These are phyloP conservation scores for Boloria selene DNA, from an alignment of 2,888 invertebrate genomes.

Conservation along the genomic window DNA sequence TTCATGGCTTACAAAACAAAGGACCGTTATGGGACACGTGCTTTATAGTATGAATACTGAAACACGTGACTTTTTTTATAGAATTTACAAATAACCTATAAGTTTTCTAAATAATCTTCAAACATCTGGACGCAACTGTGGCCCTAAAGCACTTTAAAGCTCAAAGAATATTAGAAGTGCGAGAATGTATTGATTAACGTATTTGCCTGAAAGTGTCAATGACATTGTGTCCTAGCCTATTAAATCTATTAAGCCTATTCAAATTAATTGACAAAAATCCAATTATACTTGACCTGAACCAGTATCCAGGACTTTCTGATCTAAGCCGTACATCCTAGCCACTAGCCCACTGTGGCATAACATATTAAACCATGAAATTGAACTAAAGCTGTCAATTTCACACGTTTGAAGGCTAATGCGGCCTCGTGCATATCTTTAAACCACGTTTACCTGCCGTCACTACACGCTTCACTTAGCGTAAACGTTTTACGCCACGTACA, in stretches of 20 bases:
- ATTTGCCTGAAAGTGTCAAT: too few relatives aligned
- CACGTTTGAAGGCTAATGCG: slow-evolving; percentile 4
- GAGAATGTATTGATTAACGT: too few relatives aligned
- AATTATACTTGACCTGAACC: too few relatives aligned
- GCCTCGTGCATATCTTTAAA: not conserved
- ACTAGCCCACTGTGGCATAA: not conserved
- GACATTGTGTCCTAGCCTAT: too few relatives aligned
- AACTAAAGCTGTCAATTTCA: slow-evolving; percentile 2
- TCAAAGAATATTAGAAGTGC: too few relatives aligned
- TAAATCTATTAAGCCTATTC: too few relatives aligned
- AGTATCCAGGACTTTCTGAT: too few relatives aligned
- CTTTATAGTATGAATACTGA: not conserved
- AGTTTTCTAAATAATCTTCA: not conserved
- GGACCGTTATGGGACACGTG: slow-evolving; percentile 20
- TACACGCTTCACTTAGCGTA: slow-evolving; percentile 12
- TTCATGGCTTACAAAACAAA: slow-evolving; percentile 24
- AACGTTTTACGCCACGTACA: slow-evolving; percentile 1
- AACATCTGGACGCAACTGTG: too few relatives aligned
- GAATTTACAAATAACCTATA: not conserved
- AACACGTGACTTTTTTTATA: slow-evolving; percentile 6
- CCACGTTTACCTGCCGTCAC: not conserved
- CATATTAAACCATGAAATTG: not conserved
- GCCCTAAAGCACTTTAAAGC: too few relatives aligned
- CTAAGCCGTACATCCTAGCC: not conserved
- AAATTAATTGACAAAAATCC: too few relatives aligned